These are phyloP conservation scores for Cyphomyrus plagiostoma DNA, from an alignment of 2,113 vertebrate genomes.

Conservation along the genomic window DNA sequence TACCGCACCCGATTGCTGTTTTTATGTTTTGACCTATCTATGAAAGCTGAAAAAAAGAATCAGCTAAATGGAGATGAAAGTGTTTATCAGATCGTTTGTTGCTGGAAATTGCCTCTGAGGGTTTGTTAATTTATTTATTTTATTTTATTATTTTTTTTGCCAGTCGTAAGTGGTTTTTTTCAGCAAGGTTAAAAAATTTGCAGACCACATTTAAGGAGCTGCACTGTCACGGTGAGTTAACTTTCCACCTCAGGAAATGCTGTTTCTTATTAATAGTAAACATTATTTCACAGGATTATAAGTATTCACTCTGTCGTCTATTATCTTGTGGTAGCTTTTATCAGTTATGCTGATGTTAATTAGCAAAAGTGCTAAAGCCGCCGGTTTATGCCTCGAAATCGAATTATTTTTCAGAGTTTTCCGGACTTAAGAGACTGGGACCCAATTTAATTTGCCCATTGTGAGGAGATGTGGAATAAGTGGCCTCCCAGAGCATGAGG, in stretches of 20 bases:
- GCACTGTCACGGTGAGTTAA: not conserved
- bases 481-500: not conserved
- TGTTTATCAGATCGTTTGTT: conserved; percentile 14
- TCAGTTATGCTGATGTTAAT: not conserved
- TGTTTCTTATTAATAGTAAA: conserved; percentile 4
- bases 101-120: not conserved
- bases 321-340: not conserved
- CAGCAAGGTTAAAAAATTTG: not conserved
- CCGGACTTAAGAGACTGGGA: not conserved
- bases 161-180: not conserved
- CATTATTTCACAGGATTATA: not conserved
- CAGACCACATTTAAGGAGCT: not conserved
- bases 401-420: not conserved
- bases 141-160: not conserved
- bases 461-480: not conserved
- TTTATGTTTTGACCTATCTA: conserved; percentile 13
- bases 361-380: not conserved
- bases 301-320: not conserved
- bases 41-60: conserved; percentile 15
- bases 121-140: conserved; percentile 8
- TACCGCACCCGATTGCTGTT: not conserved
- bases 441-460: not conserved
- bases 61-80: conserved; percentile 19
- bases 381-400: not conserved
- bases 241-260: not conserved